Base-by-base conservation (phyloP, 2,113 vertebrate genomes). In the Isichthys henryi region DNA sequence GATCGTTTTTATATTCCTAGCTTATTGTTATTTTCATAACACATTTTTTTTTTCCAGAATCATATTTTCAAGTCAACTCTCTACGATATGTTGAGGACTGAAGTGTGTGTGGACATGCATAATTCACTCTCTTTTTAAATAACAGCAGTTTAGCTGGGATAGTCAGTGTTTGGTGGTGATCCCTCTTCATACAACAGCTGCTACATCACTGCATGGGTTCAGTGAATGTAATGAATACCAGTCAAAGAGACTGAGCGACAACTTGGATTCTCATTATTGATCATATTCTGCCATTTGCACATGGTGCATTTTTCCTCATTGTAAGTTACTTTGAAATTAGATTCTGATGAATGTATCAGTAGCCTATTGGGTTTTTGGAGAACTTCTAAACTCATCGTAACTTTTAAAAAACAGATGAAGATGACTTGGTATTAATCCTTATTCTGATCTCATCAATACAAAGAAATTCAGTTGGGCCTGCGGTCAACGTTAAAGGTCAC, bases 81-180 rank as follows among this genome's bases (percentile, higher is more conserved):
- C 49, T 86, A 17, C 15, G 31, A 7, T 35, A 19, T 52, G n/a
- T 35, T 35, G 85, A 86, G 48, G 27, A 31, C 45, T 86, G 10
- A 52, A 86, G 35, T 52, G 27, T 5, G 39, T 17, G 3, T 86
- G 49, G 85, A 86, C 21, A 86, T 86, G 27, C 49, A 86, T 86
- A 86, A 53, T 86, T 45, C 85, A 53, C n/a, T 53, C 45, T 84
- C 43, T 53, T 86, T 52, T 86, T 35, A 86, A 48, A 53, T 86
- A 31, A 53, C 27, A 23, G 85, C 11, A 31, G 49, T 86, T 86
- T 52, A 39, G 31, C 49, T 52, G 15, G 13, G 9, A 27, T 31
- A 86, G 85, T 86, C 85, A 52, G 49, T 52, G 85, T 84, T 50
- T 45, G 13, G 27, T 52, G 50, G 10, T 52, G 31, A 50, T 52